Conservation (phyloP, 2,113 vertebrate genomes). For the Bubo blakistoni region DNA sequence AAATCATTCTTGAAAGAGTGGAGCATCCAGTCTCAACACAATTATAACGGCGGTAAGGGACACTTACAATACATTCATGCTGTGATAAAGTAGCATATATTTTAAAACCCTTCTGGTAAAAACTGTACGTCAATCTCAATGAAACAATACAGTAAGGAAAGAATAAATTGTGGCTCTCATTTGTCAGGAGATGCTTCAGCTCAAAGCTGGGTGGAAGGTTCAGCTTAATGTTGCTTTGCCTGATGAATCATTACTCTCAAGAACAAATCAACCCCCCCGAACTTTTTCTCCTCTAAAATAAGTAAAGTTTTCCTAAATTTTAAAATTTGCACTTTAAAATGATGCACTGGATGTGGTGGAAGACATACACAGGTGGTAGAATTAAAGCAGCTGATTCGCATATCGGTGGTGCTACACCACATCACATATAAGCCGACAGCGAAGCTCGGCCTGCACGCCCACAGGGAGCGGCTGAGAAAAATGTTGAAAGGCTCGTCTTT, state of each 20-base stretch:
- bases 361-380: background rate
- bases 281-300: background rate
- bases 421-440: background rate
- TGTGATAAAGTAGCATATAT: background rate
- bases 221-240: background rate
- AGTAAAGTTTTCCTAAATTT: background rate
- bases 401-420: background rate
- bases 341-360: constrained; percentile 55
- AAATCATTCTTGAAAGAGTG: background rate
- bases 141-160: background rate
- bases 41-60: background rate
- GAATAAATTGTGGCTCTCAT: background rate
- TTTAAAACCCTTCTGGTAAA: background rate
- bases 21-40: background rate
- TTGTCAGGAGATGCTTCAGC: background rate
- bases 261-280: background rate
- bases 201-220: background rate
- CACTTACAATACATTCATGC: background rate
- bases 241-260: background rate
- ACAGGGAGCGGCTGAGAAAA: background rate
- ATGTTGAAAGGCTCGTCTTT: background rate
- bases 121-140: background rate
- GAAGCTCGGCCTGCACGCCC: accelerated
- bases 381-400: background rate
- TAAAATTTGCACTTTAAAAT: constrained; percentile 76